These are phyloP conservation scores for Drosophila subobscura DNA, from an alignment of 1,140 invertebrate genomes.

Conservation along the genomic window DNA sequence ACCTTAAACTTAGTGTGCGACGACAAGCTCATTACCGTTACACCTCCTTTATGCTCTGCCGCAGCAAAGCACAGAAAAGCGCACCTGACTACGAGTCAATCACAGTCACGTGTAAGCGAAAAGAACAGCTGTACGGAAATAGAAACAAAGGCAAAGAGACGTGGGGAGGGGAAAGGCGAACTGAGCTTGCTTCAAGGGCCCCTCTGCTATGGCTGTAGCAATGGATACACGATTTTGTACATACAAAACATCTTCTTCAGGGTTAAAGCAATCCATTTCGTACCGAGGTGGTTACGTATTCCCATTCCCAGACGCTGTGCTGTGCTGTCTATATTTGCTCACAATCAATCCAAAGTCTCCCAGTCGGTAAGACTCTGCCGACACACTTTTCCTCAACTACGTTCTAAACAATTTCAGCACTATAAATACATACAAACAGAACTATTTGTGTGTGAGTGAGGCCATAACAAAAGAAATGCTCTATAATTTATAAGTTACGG, in stretches of 20 bases:
- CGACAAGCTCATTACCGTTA: slow-evolving; percentile 37
- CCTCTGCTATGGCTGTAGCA: no score
- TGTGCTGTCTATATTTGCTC: slow-evolving; percentile 55
- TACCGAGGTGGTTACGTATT: not conserved
- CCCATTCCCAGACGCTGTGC: slow-evolving; percentile 34
- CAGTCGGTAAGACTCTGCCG: slow-evolving; percentile 22
- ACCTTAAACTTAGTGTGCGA: slow-evolving; percentile 40
- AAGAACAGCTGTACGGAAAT: slow-evolving; percentile 36
- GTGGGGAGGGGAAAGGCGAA: no score
- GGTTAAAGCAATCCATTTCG: no score
- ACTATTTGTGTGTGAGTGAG: slow-evolving; percentile 44
- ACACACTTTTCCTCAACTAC: slow-evolving; percentile 34
- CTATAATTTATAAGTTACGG: slow-evolving; percentile 65
- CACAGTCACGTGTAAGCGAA: slow-evolving; percentile 50
- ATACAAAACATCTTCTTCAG: no score
- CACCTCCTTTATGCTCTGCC: slow-evolving; percentile 17
- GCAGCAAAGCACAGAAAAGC: not conserved
- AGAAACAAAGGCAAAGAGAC: no score
- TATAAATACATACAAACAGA: slow-evolving; percentile 18
- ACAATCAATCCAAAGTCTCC: slow-evolving; percentile 62
- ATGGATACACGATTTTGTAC: no score
- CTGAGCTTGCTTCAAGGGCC: no score
- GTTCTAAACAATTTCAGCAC: slow-evolving; percentile 17
- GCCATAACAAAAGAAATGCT: slow-evolving; percentile 51
- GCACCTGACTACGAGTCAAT: slow-evolving; percentile 45